Evolutionary conservation across 2,888 invertebrate species (phyloP), one percentile per base, ranked within the genome.

Genomic region (Drosophila sordidula): DNA sequence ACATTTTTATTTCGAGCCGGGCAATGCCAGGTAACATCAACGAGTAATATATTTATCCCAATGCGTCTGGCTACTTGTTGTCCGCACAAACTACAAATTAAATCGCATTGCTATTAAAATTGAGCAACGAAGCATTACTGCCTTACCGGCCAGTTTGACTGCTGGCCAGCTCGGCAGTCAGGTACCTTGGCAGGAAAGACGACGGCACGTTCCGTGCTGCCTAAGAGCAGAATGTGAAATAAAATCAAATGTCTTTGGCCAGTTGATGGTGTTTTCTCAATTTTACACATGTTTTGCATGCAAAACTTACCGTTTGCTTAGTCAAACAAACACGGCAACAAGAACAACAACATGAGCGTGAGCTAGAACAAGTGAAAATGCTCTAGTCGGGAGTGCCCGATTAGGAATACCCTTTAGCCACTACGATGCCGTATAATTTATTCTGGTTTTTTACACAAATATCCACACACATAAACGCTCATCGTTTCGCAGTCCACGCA

Each of bases 101-200:
- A 75, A 76, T 83, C 80, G 66, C 67, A 70, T 49, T 84, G 70
- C 77, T 58, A 76, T 80, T 84, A 83, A 70, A 87, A 87, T 80
- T 77, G 57, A 46, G 70, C 78, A 87, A 64, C 66, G 68, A 84
- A 70, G 68, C 80, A 80, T 87, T 75, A 65, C 86, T 59, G 46
- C 26, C 42, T 57, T 54, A 49, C 47, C 18, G 29, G 9, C 11
- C 42, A 42, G 45, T 8, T 6, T 8, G 22, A 22, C 42, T 8
- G 16, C 18, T 18, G 38, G 9, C 16, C 34, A 32, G 58, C 45
- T 44, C 6, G 41, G 5, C 25, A 68, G 55, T 45, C 32, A 8
- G 26, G 8, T 52, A 52, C 25, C 38, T 39, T 67, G 1, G 42
- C 51, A n/a, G 18, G 36, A 22, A 29, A 42, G 39, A 47, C 26